Percentiles rank a stretch among this genome's conserved stretches.
phyloP scores from a whole-genome alignment of 2,797 vertebrate species.

The Fistularia commersonii region DNA sequence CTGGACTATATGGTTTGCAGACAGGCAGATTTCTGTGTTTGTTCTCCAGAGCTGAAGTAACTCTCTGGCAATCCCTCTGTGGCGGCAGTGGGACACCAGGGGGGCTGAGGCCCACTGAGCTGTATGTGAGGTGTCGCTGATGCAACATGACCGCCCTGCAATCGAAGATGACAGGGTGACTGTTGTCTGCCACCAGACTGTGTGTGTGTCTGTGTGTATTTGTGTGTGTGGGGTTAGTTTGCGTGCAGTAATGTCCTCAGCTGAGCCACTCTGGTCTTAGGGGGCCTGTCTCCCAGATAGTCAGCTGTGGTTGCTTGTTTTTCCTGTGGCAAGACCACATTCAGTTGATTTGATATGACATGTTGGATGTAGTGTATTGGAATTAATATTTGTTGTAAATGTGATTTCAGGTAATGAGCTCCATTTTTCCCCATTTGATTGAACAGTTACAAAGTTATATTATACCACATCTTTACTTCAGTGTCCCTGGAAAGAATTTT shows the following conservation, averaged over 20 bases:
- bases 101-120: conserved; percentile 59
- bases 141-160: conserved; percentile 66
- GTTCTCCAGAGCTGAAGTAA: conserved; percentile 76
- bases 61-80: conserved; percentile 58
- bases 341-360: conserved; percentile 53
- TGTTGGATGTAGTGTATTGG: conserved; percentile 36
- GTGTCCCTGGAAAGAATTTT: background rate
- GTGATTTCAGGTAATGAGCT: conserved; percentile 52
- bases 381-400: conserved; percentile 56
- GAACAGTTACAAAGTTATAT: background rate
- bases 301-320: conserved; percentile 58
- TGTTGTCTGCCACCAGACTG: conserved; percentile 69
- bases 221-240: conserved; percentile 36
- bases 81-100: conserved; percentile 69
- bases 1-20: conserved; percentile 33
- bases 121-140: conserved; percentile 70
- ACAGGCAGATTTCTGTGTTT: conserved; percentile 66
- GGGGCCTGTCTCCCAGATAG: conserved; percentile 50
- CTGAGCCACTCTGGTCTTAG: conserved; percentile 51
- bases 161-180: conserved; percentile 78
- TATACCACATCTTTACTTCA: background rate
- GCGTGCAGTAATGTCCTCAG: conserved; percentile 67
- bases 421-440: conserved; percentile 2
- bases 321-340: conserved; percentile 42
- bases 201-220: conserved; percentile 21